Conservation (phyloP, 1,140 invertebrate species). For the Formica exsecta region DNA sequence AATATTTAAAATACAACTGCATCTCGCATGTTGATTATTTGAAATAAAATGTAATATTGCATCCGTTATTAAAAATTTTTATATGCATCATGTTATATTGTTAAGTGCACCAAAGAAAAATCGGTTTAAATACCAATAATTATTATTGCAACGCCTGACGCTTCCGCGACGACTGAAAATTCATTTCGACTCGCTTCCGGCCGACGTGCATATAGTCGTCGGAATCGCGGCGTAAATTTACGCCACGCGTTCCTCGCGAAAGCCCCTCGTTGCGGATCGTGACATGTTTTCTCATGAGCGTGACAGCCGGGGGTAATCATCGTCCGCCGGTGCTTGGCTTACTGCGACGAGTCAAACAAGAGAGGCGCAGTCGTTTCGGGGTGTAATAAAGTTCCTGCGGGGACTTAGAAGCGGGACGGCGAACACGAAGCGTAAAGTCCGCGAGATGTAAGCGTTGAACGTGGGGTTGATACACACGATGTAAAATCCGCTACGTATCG, state of each 20-base stretch:
- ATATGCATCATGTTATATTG: background rate
- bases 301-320: slow-evolving; percentile 71
- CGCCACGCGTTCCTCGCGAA: slow-evolving; percentile 58
- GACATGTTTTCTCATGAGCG: slow-evolving; percentile 70
- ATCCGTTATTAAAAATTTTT: background rate
- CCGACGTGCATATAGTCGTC: background rate
- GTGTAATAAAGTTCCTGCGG: slow-evolving; percentile 72
- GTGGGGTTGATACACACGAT: slow-evolving; percentile 74
- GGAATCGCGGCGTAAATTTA: slow-evolving; percentile 64
- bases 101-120: background rate
- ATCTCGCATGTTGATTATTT: slow-evolving; percentile 5
- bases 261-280: slow-evolving; percentile 62
- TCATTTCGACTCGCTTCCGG: slow-evolving; percentile 22
- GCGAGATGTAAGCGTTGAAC: slow-evolving; percentile 67
- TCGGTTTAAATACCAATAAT: background rate
- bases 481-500: slow-evolving; percentile 74
- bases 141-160: background rate
- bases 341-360: slow-evolving; percentile 68
- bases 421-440: slow-evolving; percentile 63
- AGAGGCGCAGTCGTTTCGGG: slow-evolving; percentile 46
- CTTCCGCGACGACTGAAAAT: slow-evolving; percentile 17
- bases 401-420: slow-evolving; percentile 32
- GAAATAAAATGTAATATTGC: background rate
- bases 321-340: slow-evolving; percentile 55
- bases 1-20: background rate